Base-by-base conservation (phyloP, 2,888 invertebrate genomes). In the Epistrophe grossulariae region DNA sequence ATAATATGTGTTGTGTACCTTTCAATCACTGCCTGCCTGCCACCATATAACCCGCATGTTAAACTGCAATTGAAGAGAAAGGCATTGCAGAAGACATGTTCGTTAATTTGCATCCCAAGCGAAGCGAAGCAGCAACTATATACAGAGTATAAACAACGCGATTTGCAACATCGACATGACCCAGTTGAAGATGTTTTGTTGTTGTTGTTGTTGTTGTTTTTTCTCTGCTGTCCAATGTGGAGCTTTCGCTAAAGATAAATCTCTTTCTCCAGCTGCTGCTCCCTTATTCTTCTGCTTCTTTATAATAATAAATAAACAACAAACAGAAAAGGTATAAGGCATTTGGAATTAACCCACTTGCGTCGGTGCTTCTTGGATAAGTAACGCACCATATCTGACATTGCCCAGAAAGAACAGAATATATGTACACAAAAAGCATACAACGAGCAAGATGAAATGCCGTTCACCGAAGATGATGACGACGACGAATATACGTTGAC, bases 381-480 rank as follows among this genome's bases (percentile, higher is more conserved):
- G 82, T 87, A 87, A 87, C 87, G 87, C 87, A 87, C 87, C 87
- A 82, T 87, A 83, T 83, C 79, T 87, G 83, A 87, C 83, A 83
- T 87, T 83, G 82, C 76, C 76, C 79, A 73, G 78, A 31, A 45
- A 48, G 17, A 31, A 66, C 45, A 66, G 8, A 45, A 66, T 78
- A 66, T 78, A 31, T 7, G 6, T 31, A 71, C 59, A 55, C 9
- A 72, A 76, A 72, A 72, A 60, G 59, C 55, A 71, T 45, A 48
- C 7, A 64, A 24, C 80, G 35, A 60, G 62, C 79, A 74, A 83
- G 79, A 87, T 83, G 87, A 87, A n/a, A 87, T 87, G 76, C 87
- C 87, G 68, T 60, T 73, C 62, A 73, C 79, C 76, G 70, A 72
- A 82, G 77, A 84, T 64, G n/a, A 64, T 55, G 59, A 50, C 57